phyloP scores from a whole-genome alignment of 2,888 invertebrate species.

The Isoperla grammatica region DNA sequence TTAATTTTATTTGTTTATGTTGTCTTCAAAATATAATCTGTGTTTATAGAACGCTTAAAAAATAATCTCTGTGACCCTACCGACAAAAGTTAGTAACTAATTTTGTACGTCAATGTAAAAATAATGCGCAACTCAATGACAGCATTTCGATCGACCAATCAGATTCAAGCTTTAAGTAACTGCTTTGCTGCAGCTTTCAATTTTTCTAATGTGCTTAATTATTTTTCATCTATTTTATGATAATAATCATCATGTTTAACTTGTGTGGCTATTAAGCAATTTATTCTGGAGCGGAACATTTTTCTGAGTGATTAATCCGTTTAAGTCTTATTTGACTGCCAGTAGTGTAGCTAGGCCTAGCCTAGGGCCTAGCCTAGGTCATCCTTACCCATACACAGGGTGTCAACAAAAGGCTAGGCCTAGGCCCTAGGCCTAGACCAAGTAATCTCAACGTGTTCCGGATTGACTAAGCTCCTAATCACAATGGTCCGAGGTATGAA shows the following conservation, averaged over 20 bases:
- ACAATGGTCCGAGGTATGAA: conserved; percentile 22
- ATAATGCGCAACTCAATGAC: no score
- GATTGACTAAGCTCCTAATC: no score
- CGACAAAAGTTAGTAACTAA: background rate
- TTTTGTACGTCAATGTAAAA: background rate
- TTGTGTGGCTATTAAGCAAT: background rate
- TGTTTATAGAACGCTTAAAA: no score
- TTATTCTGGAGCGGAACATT: no score
- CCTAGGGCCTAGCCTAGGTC: background rate
- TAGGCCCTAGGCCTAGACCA: background rate
- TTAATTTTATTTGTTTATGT: no score
- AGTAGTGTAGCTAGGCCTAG: background rate
- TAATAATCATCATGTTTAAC: background rate
- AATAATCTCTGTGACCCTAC: background rate
- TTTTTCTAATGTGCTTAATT: background rate
- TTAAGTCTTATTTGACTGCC: no score
- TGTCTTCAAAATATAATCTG: no score
- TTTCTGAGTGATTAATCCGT: no score
- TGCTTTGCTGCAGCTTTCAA: background rate
- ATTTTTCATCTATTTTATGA: background rate
- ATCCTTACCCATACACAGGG: background rate
- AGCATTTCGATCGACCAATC: background rate
- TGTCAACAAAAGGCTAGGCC: background rate
- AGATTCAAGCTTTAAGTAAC: conserved; percentile 5
- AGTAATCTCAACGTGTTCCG: background rate